Evolutionary conservation across 2,888 invertebrate species (phyloP), one percentile per base, ranked within the genome.

Genomic region (Esperia sulphurella): DNA sequence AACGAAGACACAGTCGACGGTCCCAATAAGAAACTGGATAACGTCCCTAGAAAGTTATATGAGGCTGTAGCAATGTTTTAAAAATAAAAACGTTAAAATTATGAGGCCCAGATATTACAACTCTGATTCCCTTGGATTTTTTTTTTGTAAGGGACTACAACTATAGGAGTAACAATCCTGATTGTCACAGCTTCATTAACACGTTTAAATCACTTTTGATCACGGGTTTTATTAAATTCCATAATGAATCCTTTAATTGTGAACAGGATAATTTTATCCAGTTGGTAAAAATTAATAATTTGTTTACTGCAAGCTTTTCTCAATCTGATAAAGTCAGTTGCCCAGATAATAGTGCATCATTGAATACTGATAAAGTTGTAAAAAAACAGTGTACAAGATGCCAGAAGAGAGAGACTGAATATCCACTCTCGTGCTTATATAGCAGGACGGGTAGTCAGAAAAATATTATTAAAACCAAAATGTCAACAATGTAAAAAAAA

Each of bases 141-240:
- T 65, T 51, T 64, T 64, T 52, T 62, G 47, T 62, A 14, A 46
- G 60, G 39, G 57, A 59, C 0, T 66, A 60, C 49, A 63, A 59
- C 51, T 65, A 55, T 41, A 52, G 63, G 41, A 61, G 57, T 48
- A 66, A 57, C 40, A 48, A 62, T 13, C 62, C 62, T 3, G 43
- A 49, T 45, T 57, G 55, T 42, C 55, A 64, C 46, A 50, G 50
- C 5, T 65, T 65, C 31, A 55, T 44, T 45, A 45, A 14, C 28
- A 61, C 57, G 0, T 63, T 63, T 50, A 59, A 49, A 41, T 58
- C 63, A 4, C 43, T 65, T 3, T 37, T 62, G n/a, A 61, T 61
- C 1, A 62, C 59, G 8, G 48, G 56, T 40, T 51, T 62, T 37
- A 55, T 60, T 5, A 57, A 55, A 40, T 59, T 57, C 44, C 58